phyloP scores from a whole-genome alignment of 2,113 vertebrate genomes.

The Plectropomus leopardus region DNA sequence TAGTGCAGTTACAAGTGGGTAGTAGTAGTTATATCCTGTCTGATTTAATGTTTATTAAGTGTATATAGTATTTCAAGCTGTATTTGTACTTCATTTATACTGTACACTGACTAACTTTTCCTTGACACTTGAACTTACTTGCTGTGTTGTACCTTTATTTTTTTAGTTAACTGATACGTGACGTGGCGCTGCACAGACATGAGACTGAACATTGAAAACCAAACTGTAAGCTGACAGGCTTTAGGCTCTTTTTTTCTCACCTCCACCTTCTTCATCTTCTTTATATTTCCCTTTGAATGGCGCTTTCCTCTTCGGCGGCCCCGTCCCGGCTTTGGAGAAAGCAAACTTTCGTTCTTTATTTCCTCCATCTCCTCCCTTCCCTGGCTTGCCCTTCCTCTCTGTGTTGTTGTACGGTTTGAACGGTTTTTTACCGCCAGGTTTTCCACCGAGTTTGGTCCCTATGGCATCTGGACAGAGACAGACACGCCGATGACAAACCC shows the following conservation, averaged over 20 bases:
- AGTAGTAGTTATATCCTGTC: too few relatives aligned
- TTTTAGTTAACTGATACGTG: too few relatives aligned
- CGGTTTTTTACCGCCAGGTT: conserved; percentile 65
- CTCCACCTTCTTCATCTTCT: conserved; percentile 36
- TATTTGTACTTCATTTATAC: background rate
- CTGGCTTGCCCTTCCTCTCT: conserved; percentile 57
- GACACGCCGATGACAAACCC: background rate
- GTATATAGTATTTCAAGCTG: background rate
- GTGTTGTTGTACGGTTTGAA: conserved; percentile 74
- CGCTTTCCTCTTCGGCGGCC: conserved; percentile 60
- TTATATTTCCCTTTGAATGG: conserved; percentile 8
- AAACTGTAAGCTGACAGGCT: background rate
- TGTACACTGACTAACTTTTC: background rate
- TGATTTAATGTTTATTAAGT: background rate
- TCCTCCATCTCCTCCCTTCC: conserved; percentile 48
- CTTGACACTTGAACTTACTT: background rate
- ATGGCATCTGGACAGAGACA: conserved; percentile 59
- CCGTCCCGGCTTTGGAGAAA: conserved; percentile 59
- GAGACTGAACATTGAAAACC: too few relatives aligned
- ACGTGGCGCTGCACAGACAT: too few relatives aligned
- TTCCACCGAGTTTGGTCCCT: conserved; percentile 70
- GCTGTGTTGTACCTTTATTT: background rate
- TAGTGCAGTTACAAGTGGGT: too few relatives aligned
- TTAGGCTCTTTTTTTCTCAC: conserved; percentile 18
- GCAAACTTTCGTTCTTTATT: conserved; percentile 60